Base-by-base conservation (phyloP, 2,888 invertebrate species). In the Incurvaria masculella region DNA sequence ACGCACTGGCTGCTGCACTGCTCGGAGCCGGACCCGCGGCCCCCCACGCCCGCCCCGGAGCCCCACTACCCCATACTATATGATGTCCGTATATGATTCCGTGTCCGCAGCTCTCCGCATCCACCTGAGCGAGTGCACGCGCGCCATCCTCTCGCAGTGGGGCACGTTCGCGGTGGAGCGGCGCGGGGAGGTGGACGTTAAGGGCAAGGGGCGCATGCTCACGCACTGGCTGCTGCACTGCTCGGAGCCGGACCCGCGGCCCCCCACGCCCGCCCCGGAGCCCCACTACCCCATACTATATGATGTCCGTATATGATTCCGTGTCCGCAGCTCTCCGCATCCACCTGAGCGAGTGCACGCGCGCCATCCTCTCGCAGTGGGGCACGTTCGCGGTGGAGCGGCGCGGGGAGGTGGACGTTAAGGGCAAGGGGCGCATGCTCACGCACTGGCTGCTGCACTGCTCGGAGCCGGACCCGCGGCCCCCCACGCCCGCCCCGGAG, bases 161-260 rank as follows among this genome's bases (percentile, higher is more conserved):
- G 91, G 91, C 1, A 91, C 91, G 0, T 96, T 96, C 63, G 84
- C 86, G 23, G 76, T 94, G 53, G 91, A 93, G 58, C 81, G 89
- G 2, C 81, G 96, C 11, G 96, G 96, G 0, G 91, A 93, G 56
- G 93, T 96, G 1, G 93, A 94, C 61, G 81, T 96, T 47, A 95
- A 93, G 64, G 93, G 93, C 0, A 90, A 93, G 58, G 93, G 93
- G 0, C 80, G 84, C 21, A 86, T 92, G 61, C 85, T 86, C 10
- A 90, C 93, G 0, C 89, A 88, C 64, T 94, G 93, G 93, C 73
- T 94, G 33, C 72, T 86, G 21, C 87, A 87, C 47, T 89, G 90
- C 64, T 84, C 87, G 0, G 90, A 91, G 61, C 85, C 85, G 0
- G 88, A 84, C 61, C 80, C 84, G 1, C 73, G 85, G 3, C 60